Evolutionary conservation across 2,888 invertebrate genomes (phyloP), one percentile per base, ranked within the genome.

Genomic region (Tipula confusa): DNA sequence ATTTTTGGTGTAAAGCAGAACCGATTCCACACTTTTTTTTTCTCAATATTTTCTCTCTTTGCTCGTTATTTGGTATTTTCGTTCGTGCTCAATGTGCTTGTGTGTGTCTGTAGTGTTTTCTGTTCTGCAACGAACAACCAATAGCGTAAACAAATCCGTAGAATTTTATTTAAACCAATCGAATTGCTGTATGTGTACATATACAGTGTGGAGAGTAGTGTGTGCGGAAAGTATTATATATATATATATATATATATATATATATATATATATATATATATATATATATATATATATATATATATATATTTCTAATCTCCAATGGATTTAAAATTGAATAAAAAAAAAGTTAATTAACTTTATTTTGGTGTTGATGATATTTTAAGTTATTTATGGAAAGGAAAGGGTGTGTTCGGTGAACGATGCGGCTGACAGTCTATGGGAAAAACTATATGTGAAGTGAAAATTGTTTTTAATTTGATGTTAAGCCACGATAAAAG

Each of bases 61-160:
- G 13, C 64, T 64, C 64, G 18, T 64, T 43, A 24, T 64, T 64
- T 24, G 11, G 18, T 64, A 9, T 64, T 7, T 43, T 24, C 24
- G 64, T 48, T 48, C 48, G 48, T 48, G 43, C 43, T 43, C 18
- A 7, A 4, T 24, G 9, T 43, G 15, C 7, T 1, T 64, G 7
- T 24, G 24, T 64, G 24, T 64, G 7, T 64, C 24, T 43, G 6
- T 15, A 43, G n/a, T 24, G 1, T 64, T 0, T 64, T 64, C 64
- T 24, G 64, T 64, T 24, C 64, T 64, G 64, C 24, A 64, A 64
- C 64, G 64, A 64, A 64, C 64, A 64, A 64, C 64, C 64, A 64
- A 64, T 64, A 64, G 64, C 64, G 64, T 64, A 64, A 64, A 64
- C 64, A 64, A 64, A 64, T 64, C 64, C 64, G 64, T 64, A 64